These are phyloP conservation scores for Rhinopomastus cyanomelas DNA, from an alignment of 2,113 vertebrate species.

Conservation along the genomic window DNA sequence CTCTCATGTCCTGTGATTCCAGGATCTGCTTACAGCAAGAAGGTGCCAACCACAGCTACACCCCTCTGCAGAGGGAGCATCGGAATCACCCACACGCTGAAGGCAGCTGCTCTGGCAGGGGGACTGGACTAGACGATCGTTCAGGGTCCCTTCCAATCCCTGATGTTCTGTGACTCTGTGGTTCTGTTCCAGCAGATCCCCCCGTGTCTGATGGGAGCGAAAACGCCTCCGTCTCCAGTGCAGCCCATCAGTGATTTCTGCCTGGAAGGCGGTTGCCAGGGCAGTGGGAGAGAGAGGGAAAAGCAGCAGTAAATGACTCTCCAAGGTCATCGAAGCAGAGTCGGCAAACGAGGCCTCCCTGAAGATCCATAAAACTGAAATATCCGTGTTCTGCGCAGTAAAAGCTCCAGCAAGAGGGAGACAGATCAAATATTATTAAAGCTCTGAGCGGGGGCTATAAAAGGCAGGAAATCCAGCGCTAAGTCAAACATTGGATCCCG, in stretches of 20 bases:
- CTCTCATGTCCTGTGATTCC: too few relatives aligned
- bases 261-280: background rate
- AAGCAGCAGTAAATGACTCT: background rate
- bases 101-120: too few relatives aligned
- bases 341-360: background rate
- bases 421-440: slow-evolving; percentile 29
- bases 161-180: too few relatives aligned
- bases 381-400: background rate
- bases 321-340: slow-evolving; percentile 41
- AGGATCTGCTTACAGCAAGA: too few relatives aligned
- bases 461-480: slow-evolving; percentile 26
- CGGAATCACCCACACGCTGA: accelerated
- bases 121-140: too few relatives aligned
- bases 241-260: background rate
- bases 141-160: too few relatives aligned
- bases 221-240: background rate
- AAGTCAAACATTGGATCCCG: background rate
- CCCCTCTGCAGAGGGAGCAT: background rate
- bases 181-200: background rate
- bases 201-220: background rate
- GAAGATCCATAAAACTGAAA: slow-evolving; percentile 27
- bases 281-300: background rate
- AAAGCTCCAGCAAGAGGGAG: background rate
- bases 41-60: accelerated
- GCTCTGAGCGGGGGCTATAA: background rate